Evolutionary conservation across 2,113 vertebrate genomes (phyloP), one percentile per base, ranked within the genome.

Genomic region (Lepisosteus osseus): DNA sequence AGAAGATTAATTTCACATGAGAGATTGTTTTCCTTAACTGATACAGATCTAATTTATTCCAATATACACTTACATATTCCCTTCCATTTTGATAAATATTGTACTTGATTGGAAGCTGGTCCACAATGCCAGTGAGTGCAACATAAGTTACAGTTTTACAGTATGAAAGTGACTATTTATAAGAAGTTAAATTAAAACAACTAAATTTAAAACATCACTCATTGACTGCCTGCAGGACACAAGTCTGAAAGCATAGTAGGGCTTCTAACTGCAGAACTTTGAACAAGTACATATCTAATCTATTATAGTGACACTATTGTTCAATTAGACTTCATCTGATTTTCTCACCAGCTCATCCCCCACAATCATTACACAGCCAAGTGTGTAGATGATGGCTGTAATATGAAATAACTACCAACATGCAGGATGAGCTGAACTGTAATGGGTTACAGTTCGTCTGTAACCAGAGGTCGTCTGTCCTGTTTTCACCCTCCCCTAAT

Each of bases 251-350:
- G 47, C 9, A 51, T 12, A 41, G 45, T 3, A 29, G 59, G 68
- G 64, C 43, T 40, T 68, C 66, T 45, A 65, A 70, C 63, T 56
- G 71, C 47, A 15, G 68, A 64, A 67, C 69, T 78, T 5, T 51
- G 47, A 51, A 51, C 47, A 51, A 51, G 47, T 9, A 6, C 47
- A 51, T 9, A 51, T 76, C 73, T 80, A 79, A 83, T 73, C 61
- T 77, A 88, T 83, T 66, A 73, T 75, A 72, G 72, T 71, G 63
- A 77, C 74, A 83, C 83, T 81, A 83, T 65, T 80, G 81, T 83
- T 85, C 80, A 87, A 85, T 87, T 83, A 87, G 15, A 65, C 72
- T 76, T 82, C 75, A 80, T 87, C 79, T 84, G 80, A 83, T 75
- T 75, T 69, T 79, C 77, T 70, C 78, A 76, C 72, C 68, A 77